Evolutionary conservation across 2,888 invertebrate genomes (phyloP).

Genomic region (Habrosyne pyritoides): DNA sequence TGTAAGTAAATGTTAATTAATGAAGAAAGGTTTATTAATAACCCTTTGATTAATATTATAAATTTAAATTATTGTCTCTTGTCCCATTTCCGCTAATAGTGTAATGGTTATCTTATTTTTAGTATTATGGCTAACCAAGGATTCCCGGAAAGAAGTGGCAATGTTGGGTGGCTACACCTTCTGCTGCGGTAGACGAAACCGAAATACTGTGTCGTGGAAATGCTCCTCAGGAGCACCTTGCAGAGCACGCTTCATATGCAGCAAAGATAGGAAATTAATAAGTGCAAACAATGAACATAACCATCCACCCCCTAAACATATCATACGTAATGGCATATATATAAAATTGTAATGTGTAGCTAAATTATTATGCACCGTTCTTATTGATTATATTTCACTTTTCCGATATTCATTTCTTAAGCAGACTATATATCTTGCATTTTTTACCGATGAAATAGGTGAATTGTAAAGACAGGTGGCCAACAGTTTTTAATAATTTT

Average conservation of each 20-base stretch:
- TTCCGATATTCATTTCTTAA: too few relatives aligned
- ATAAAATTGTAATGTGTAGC: constrained; percentile 20
- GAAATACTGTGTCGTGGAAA: neutral
- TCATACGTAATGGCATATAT: constrained; percentile 23
- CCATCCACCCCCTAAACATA: constrained; percentile 44
- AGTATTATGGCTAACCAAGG: neutral
- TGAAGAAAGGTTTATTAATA: too few relatives aligned
- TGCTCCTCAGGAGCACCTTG: constrained; percentile 33
- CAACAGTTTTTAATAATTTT: too few relatives aligned
- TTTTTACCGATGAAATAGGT: too few relatives aligned
- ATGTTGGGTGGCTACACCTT: neutral
- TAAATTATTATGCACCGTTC: neutral
- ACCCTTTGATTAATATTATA: too few relatives aligned
- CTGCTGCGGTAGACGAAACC: neutral
- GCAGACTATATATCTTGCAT: too few relatives aligned
- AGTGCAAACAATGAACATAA: constrained; percentile 67
- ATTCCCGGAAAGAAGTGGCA: neutral
- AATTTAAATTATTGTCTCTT: too few relatives aligned
- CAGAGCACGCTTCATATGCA: constrained; percentile 62
- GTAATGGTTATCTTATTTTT: neutral
- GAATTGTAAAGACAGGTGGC: too few relatives aligned
- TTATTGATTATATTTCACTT: neutral
- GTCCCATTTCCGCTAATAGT: too few relatives aligned
- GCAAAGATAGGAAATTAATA: constrained; percentile 58
- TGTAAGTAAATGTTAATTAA: too few relatives aligned